Percentiles rank a stretch among this genome's conserved stretches.
Conservation (phyloP, 2,113 vertebrate genomes). For the Brachyistius frenatus region DNA sequence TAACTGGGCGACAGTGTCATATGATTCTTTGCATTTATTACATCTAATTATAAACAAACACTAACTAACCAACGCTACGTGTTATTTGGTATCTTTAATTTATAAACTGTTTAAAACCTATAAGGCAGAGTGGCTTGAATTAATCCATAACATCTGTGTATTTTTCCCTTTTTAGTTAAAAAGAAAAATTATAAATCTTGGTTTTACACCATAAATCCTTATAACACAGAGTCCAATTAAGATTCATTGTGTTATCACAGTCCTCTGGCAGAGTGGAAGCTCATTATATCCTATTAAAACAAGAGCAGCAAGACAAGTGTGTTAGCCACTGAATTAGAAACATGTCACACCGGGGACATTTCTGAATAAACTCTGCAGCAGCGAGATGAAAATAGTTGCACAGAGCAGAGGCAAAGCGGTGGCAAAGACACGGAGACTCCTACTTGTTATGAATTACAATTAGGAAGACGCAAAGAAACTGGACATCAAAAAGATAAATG, state of each 20-base stretch:
- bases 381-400: slow-evolving; percentile 38
- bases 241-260: slow-evolving; percentile 34
- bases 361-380: slow-evolving; percentile 44
- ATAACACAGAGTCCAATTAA: slow-evolving; percentile 48
- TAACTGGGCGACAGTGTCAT: too few relatives aligned
- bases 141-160: too few relatives aligned
- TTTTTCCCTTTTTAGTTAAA: neutral
- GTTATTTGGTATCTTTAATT: too few relatives aligned
- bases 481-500: slow-evolving; percentile 13
- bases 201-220: slow-evolving; percentile 18
- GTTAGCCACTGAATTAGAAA: slow-evolving; percentile 58
- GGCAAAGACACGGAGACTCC: neutral
- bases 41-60: too few relatives aligned
- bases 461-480: slow-evolving; percentile 14
- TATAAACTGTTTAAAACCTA: too few relatives aligned
- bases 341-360: slow-evolving; percentile 47
- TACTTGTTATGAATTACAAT: slow-evolving; percentile 26
- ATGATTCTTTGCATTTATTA: too few relatives aligned
- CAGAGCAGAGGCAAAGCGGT: slow-evolving; percentile 4
- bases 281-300: slow-evolving; percentile 51
- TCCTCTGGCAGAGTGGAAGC: slow-evolving; percentile 25
- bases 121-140: too few relatives aligned
- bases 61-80: too few relatives aligned
- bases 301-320: slow-evolving; percentile 45
- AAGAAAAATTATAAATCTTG: slow-evolving; percentile 10